Conservation (phyloP, 2,888 invertebrate species). For the Bombyx huttoni region DNA sequence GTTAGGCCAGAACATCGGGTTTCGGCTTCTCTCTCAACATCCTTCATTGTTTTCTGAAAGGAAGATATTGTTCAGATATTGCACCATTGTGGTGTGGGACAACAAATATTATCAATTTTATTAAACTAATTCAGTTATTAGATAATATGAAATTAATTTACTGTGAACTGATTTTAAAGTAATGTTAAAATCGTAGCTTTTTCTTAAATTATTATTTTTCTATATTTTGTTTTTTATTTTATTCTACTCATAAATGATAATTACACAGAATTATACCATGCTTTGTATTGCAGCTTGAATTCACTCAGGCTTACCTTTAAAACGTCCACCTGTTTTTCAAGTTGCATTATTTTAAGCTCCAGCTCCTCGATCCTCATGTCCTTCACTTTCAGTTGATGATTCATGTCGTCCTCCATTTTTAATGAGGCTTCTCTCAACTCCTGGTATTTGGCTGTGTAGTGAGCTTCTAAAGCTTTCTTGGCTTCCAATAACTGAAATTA, state of each 20-base stretch:
- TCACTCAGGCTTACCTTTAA: conserved; percentile 32
- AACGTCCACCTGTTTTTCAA: conserved; percentile 45
- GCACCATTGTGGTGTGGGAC: too few relatives aligned
- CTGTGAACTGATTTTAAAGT: too few relatives aligned
- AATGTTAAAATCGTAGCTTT: neutral
- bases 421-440: conserved; percentile 71
- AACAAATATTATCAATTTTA: too few relatives aligned
- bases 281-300: neutral
- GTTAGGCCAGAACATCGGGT: conserved; percentile 73
- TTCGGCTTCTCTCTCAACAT: conserved; percentile 49
- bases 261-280: too few relatives aligned
- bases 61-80: neutral
- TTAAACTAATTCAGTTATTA: too few relatives aligned
- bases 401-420: conserved; percentile 73
- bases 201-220: too few relatives aligned
- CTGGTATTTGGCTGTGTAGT: conserved; percentile 71
- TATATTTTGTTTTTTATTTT: too few relatives aligned
- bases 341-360: conserved; percentile 35
- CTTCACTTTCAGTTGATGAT: conserved; percentile 60
- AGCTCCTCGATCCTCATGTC: conserved; percentile 60
- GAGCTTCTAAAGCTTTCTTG: conserved; percentile 73
- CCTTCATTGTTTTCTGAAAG: conserved; percentile 48
- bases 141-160: too few relatives aligned
- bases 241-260: too few relatives aligned
- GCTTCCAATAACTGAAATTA: conserved; percentile 56